Percentiles rank a stretch among this genome's conserved stretches.
phyloP scores from a whole-genome alignment of 2,888 invertebrate genomes.

The Harpalus rufipes region DNA sequence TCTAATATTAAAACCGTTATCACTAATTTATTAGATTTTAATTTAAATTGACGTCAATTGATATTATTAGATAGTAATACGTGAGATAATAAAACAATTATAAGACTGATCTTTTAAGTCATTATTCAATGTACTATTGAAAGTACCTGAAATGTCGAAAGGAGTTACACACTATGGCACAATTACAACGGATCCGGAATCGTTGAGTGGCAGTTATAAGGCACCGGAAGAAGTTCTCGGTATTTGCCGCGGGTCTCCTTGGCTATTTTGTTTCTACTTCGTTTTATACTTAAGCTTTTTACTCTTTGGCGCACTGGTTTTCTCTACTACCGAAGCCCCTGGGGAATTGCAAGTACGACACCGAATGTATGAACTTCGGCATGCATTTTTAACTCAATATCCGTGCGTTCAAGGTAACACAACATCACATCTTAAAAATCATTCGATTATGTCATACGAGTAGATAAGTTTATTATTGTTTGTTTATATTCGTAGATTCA shows the following conservation, averaged over 20 bases:
- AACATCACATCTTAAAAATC: conserved; percentile 6
- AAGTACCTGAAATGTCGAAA: conserved; percentile 50
- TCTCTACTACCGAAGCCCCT: conserved; percentile 84
- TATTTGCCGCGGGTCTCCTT: conserved; percentile 78
- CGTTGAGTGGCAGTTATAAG: conserved; percentile 6
- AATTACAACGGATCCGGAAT: conserved; percentile 41
- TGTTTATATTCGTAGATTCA: conserved; percentile 80
- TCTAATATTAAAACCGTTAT: conserved; percentile 35
- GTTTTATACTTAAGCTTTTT: conserved; percentile 82
- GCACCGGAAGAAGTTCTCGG: conserved; percentile 76
- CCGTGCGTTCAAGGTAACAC: conserved; percentile 82
- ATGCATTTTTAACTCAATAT: conserved; percentile 80
- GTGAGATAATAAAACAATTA: conserved; percentile 24
- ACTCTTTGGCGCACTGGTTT: conserved; percentile 83
- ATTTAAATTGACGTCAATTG: conserved; percentile 64
- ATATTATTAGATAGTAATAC: conserved; percentile 46
- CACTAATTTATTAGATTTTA: conserved; percentile 35
- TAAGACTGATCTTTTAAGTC: not conserved
- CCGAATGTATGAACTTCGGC: conserved; percentile 79
- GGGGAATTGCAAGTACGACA: conserved; percentile 80
- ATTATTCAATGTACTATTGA: conserved; percentile 22
- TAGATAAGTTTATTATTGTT: conserved; percentile 1
- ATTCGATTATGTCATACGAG: not conserved
- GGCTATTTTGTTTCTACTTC: conserved; percentile 79
- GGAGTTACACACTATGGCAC: conserved; percentile 51